Evolutionary conservation across 1,140 invertebrate genomes (phyloP), one percentile per base, ranked within the genome.

Genomic region (Procambarus virginalis): DNA sequence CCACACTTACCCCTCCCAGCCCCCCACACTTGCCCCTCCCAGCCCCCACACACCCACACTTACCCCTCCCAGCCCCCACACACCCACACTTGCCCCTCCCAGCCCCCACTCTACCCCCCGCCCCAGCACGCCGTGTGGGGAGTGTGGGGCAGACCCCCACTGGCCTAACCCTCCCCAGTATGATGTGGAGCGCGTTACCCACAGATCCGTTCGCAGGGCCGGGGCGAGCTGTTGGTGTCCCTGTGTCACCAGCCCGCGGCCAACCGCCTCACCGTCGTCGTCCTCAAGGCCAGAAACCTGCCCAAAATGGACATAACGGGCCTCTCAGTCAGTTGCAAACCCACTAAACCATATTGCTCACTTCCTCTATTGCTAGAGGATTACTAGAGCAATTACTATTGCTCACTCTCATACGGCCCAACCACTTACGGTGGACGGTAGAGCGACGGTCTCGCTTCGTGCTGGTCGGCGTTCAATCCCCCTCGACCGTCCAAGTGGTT

Each of bases 291-390:
- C 4, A 95, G 97, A 92, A 98, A 99, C 94, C 94, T 99, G 77
- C 98, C 98, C 10, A 98, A 98, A 93, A 98, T 99, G 97, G 97
- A 99, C 93, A 97, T 98, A 60, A 98, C 97, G 77, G 98, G 98
- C 85, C 95, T 98, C n/a, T 97, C 97, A 92, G 95, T 96, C 93
- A 93, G 92, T 75, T 3, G 2, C 34, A 34, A 34, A 34, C 34
- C 34, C 64, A 1, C 64, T 68, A n/a, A 14, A 12, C 64, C n/a
- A 14, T n/a, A 12, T 14, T 68, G 1, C 12, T 75, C 34, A 9
- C 20, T 75, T 68, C 20, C 64, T 10, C 20, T 20, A 68, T 68
- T 68, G n/a, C 64, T 68, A 68, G 20, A 10, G 10, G 20, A 68
- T 68, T 68, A 20, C 20, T 12, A 12, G 64, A 68, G 20, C n/a